Evolutionary conservation across 2,113 vertebrate species (phyloP), one percentile per base, ranked within the genome.

Genomic region (Hyperoodon ampullatus): DNA sequence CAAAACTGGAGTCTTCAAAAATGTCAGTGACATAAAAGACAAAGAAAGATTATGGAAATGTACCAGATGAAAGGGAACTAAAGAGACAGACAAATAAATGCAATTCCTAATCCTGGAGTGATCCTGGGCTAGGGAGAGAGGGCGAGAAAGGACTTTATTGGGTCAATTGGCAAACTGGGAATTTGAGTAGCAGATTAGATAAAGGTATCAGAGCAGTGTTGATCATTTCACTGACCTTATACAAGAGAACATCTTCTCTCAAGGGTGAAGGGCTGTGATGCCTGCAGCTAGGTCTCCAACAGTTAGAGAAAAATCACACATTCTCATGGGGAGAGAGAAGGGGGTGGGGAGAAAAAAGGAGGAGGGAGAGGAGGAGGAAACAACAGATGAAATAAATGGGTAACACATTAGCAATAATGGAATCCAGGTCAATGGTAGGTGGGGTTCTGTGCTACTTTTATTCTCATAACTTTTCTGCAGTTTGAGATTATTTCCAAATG

Each of bases 121-220:
- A 55, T 11, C 61, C 61, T 1, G 1, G 30, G 8, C n/a, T 1
- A 6, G 50, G 26, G 65, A 8, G 21, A 9, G 6, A 33, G 6
- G 4, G 53, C 16, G 2, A 3, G 0, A 4, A 1, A 19, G 39
- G 42, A 4, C 11, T 0, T 2, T 2, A 1, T 6, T 8, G 0
- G 33, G 70, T 18, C 68, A 2, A 8, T 0, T 0, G 5, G 70
- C 8, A 13, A 10, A 15, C 0, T 1, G 6, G 87, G 47, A 19
- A 23, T 8, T 2, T 0, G 7, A n/a, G 23, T 0, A 2, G 23
- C 7, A 53, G 13, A 11, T 39, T 5, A 0, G 19, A 3, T 23
- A n/a, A 8, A 0, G 63, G 47, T 7, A 6, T 19, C 4, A 5
- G 14, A 0, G 21, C 24, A 9, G 53, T 6, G 53, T 1, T 12